A percentile compares a stretch with the other conserved stretches of the same genome.
These are phyloP conservation scores for Dallia pectoralis DNA, from an alignment of 2,797 vertebrate genomes.

Conservation along the genomic window DNA sequence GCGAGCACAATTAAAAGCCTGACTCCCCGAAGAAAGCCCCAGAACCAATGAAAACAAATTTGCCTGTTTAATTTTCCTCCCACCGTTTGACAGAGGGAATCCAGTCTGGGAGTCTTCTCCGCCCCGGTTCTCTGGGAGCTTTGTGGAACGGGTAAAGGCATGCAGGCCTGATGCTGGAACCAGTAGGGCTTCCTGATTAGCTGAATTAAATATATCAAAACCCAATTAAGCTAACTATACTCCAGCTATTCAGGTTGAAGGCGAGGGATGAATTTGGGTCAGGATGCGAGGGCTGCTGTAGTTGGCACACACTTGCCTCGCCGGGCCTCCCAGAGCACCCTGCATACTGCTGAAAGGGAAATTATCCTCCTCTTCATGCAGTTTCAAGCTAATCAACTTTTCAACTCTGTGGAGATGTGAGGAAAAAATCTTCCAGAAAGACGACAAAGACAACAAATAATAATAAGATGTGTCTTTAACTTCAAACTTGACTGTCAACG, in stretches of 20 bases:
- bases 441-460: not conserved
- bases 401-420: not conserved
- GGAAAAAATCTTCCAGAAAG: not conserved
- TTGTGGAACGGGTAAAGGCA: constrained; percentile 49
- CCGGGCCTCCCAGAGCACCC: constrained; percentile 45
- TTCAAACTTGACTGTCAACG: too few species aligned
- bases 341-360: constrained; percentile 37
- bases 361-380: not conserved
- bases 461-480: not conserved
- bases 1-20: constrained; percentile 81
- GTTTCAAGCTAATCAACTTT: not conserved
- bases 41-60: constrained; percentile 84
- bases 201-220: constrained; percentile 79
- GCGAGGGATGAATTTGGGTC: constrained; percentile 58
- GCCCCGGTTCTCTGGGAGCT: constrained; percentile 62
- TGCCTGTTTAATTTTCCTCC: constrained; percentile 84
- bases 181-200: constrained; percentile 74
- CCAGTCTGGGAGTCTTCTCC: constrained; percentile 63
- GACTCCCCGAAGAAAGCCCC: constrained; percentile 73
- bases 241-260: constrained; percentile 69
- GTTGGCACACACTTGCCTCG: constrained; percentile 47
- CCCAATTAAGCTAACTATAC: constrained; percentile 76
- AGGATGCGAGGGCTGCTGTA: constrained; percentile 44
- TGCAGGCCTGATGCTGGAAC: constrained; percentile 61
- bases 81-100: constrained; percentile 72